Evolutionary conservation across 2,888 invertebrate genomes (phyloP), one percentile per base, ranked within the genome.

Genomic region (Stenolophus ochropezus): DNA sequence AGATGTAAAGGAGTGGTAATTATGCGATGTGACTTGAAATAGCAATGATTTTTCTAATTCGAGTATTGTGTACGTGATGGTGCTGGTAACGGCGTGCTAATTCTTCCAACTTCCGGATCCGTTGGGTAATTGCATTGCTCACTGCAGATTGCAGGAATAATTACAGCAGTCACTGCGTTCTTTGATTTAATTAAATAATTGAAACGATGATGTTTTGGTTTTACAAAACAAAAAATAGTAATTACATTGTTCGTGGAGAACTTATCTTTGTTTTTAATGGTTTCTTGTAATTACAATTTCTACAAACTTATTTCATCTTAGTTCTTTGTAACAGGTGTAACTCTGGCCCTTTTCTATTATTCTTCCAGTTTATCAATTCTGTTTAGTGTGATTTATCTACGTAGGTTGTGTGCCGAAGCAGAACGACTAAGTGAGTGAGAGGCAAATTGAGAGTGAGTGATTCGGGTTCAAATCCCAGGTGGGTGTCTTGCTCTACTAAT

Each of bases 101-200:
- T 56, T 56, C 33, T 42, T 56, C 6, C 56, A 56, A 11, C 20
- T 56, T 56, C 56, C 56, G 56, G 18, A 21, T 56, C 56, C 20
- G 56, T 18, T 20, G 56, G 56, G 56, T 56, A 56, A 56, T 56
- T 56, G 56, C 56, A 56, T 56, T 56, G 18, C 56, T 56, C 56
- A 56, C 18, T 56, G 56, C 56, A 56, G 56, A 56, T 56, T 56
- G 56, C 56, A 56, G 20, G 65, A 65, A 65, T 65, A 65, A 65
- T 65, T 65, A 65, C 65, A 65, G 23, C 65, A 65, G 23, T 65
- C 65, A 21, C 25, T 14, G 27, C 16, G 23, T 65, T 65, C 65
- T 65, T 65, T 65, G 65, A 65, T 65, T 65, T 65, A 65, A 65
- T 65, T 65, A 65, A 65, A 65, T 65, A 27, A 65, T 65, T 65